These are phyloP conservation scores for Oeneis ivallda DNA, from an alignment of 2,888 invertebrate genomes.

Conservation along the genomic window DNA sequence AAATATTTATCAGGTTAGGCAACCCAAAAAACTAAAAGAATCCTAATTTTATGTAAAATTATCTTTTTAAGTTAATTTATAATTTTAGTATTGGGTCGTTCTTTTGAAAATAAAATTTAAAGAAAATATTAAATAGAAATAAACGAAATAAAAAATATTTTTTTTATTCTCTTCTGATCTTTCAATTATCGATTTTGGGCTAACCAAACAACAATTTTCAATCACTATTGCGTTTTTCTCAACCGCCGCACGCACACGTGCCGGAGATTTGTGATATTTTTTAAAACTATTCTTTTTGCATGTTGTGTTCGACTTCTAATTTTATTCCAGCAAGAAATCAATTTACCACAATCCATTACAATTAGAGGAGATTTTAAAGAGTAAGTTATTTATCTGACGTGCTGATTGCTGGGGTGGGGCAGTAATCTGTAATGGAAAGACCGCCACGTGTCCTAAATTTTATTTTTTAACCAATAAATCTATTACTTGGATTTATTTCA, in stretches of 20 bases:
- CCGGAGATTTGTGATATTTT: conserved; percentile 79
- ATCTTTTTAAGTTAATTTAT: too few species aligned
- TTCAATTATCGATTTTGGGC: conserved; percentile 33
- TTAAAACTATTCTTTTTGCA: conserved; percentile 68
- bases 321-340: conserved; percentile 48
- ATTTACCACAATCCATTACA: conserved; percentile 55
- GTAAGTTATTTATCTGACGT: conserved; percentile 71
- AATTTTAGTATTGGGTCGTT: too few species aligned
- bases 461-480: conserved; percentile 50
- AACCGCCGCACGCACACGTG: conserved; percentile 80
- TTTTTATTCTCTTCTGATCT: not conserved
- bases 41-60: too few species aligned
- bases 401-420: conserved; percentile 74
- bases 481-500: not conserved
- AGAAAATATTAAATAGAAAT: too few species aligned
- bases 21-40: too few species aligned
- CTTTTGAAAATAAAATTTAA: too few species aligned
- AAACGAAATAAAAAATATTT: too few species aligned
- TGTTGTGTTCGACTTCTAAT: conserved; percentile 52
- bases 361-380: conserved; percentile 49
- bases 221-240: conserved; percentile 68
- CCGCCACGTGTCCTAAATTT: conserved; percentile 78
- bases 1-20: too few species aligned
- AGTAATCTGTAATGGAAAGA: conserved; percentile 64
- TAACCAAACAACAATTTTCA: conserved; percentile 18